A percentile compares a stretch with the other conserved stretches of the same genome.
These are phyloP conservation scores for Drosophila sproati DNA, from an alignment of 1,140 invertebrate genomes.

Conservation along the genomic window DNA sequence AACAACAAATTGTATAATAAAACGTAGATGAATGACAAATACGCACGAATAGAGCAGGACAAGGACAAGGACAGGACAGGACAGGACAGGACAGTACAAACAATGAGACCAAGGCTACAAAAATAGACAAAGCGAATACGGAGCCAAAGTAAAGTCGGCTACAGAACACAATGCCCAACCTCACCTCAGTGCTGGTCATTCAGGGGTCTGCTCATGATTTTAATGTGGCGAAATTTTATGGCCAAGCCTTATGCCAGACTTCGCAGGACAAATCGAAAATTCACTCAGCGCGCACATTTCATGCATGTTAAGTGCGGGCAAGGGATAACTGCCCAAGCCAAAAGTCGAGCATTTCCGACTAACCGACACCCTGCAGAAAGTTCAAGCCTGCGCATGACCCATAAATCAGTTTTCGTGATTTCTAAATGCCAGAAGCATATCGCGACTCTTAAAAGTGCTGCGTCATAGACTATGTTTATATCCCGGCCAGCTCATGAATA, in stretches of 20 bases:
- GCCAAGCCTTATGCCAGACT: conserved; percentile 25
- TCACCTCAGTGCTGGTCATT: conserved; percentile 47
- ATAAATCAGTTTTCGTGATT: conserved; percentile 43
- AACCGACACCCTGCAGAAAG: conserved; percentile 20
- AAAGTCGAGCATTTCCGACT: conserved; percentile 8
- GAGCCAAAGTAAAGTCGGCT: neutral
- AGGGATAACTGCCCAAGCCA: conserved; percentile 5
- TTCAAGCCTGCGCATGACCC: neutral
- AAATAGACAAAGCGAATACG: conserved; percentile 48
- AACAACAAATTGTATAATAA: conserved; percentile 78
- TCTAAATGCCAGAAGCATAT: conserved; percentile 11
- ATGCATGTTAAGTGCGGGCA: conserved; percentile 65
- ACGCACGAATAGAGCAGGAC: conserved; percentile 54
- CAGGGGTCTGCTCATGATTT: conserved; percentile 61
- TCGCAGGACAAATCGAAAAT: conserved; percentile 66
- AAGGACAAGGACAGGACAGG: no score
- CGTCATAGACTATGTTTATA: conserved; percentile 9
- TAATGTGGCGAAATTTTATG: conserved; percentile 59
- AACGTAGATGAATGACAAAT: conserved; percentile 63
- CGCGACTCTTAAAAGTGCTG: conserved; percentile 16
- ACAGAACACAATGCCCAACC: conserved; percentile 18
- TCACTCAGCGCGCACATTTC: conserved; percentile 71
- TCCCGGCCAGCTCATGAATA: conserved; percentile 35
- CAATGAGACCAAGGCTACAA: conserved; percentile 62
- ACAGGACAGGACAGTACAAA: conserved; percentile 45